A percentile compares a stretch with the other conserved stretches of the same genome.
These are phyloP conservation scores for Drosophila teissieri DNA, from an alignment of 1,140 invertebrate species.

Conservation along the genomic window DNA sequence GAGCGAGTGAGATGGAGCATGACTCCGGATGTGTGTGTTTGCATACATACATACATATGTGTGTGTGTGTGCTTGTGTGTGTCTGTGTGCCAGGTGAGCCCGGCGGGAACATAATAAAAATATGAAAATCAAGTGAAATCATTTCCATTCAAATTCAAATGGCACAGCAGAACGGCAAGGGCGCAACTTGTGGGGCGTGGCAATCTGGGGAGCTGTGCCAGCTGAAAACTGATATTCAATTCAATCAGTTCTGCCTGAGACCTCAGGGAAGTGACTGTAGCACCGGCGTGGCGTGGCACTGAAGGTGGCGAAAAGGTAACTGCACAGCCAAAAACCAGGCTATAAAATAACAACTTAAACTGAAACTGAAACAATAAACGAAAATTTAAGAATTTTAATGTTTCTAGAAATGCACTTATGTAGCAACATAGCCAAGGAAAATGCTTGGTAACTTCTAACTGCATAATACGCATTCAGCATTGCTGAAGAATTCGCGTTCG, in stretches of 20 bases:
- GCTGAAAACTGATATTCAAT: constrained; percentile 78
- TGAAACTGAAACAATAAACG: not conserved
- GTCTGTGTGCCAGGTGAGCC: constrained; percentile 22
- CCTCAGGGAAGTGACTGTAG: constrained; percentile 26
- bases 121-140: constrained; percentile 82
- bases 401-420: not conserved
- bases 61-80: not conserved
- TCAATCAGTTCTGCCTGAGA: constrained; percentile 70
- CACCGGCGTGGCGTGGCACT: not conserved
- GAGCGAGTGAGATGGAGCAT: constrained; percentile 6
- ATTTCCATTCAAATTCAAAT: constrained; percentile 82
- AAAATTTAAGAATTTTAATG: too few relatives aligned
- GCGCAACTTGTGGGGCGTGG: constrained; percentile 8
- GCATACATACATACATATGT: constrained; percentile 6
- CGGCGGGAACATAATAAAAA: constrained; percentile 64
- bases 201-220: constrained; percentile 24
- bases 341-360: not conserved
- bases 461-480: too few relatives aligned
- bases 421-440: too few relatives aligned
- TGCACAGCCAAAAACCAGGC: not conserved
- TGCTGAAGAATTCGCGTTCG: not conserved
- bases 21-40: not conserved
- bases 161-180: constrained; percentile 50
- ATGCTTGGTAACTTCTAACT: too few relatives aligned
- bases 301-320: not conserved